These are phyloP conservation scores for Indri indri DNA, from an alignment of 2,113 vertebrate genomes.

Conservation along the genomic window DNA sequence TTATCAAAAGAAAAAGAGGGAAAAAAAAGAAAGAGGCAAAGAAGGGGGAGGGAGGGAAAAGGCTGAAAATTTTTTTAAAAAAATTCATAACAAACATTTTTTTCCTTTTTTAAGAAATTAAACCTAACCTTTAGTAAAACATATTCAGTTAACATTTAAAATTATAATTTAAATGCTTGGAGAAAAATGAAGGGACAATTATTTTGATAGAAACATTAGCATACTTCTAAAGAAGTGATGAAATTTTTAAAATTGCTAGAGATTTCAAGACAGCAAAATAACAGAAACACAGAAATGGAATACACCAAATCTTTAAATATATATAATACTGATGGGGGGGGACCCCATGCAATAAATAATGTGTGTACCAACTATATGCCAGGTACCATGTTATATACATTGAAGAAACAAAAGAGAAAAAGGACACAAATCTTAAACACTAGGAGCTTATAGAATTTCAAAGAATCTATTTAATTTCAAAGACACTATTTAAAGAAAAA, in stretches of 20 bases:
- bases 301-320: background rate
- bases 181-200: conserved; percentile 33
- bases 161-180: background rate
- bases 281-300: background rate
- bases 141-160: conserved; percentile 13
- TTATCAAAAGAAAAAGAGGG: too few relatives aligned
- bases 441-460: background rate
- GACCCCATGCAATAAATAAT: background rate
- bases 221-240: background rate
- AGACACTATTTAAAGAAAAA: background rate
- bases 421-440: background rate
- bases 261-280: conserved; percentile 7
- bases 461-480: background rate
- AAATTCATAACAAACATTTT: background rate
- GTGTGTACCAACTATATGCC: background rate
- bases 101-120: conserved; percentile 32
- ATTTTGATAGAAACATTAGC: background rate
- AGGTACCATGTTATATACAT: background rate
- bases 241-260: conserved; percentile 16
- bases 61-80: background rate
- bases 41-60: background rate
- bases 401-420: background rate
- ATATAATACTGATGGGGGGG: background rate
- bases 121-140: background rate
- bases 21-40: too few relatives aligned